Conservation (phyloP, 2,797 vertebrate genomes). For the Cirrhinus mrigala region DNA sequence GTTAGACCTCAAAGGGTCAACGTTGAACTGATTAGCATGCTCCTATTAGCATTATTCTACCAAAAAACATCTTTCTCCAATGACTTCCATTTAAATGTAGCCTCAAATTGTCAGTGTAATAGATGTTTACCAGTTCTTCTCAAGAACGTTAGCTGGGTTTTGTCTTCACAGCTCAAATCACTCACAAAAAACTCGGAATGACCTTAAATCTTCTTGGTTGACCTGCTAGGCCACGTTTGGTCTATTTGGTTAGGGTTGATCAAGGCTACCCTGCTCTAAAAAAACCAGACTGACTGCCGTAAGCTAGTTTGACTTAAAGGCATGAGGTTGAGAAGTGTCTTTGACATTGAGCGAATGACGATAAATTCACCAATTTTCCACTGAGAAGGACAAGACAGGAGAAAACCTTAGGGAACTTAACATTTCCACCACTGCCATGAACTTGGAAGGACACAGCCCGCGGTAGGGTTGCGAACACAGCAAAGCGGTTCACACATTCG, state of each 20-base stretch:
- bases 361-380: neutral
- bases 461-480: conserved; percentile 1
- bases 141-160: neutral
- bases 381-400: neutral
- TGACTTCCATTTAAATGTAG: neutral
- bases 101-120: neutral
- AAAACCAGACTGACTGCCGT: neutral
- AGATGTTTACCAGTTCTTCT: neutral
- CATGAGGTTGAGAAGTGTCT: neutral
- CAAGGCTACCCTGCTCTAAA: neutral
- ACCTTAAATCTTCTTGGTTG: neutral
- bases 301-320: neutral
- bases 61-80: neutral
- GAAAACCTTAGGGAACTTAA: neutral
- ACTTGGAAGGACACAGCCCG: conserved; percentile 10
- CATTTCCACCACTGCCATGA: conserved; percentile 4
- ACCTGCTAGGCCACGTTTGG: neutral
- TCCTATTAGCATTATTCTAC: neutral
- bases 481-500: conserved; percentile 17
- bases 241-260: neutral
- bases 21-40: neutral
- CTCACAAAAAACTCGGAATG: neutral
- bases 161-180: neutral
- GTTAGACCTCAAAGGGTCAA: neutral
- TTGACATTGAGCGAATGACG: neutral